Evolutionary conservation across 1,140 invertebrate species (phyloP).

Genomic region (Pseudobourletiella spinata): DNA sequence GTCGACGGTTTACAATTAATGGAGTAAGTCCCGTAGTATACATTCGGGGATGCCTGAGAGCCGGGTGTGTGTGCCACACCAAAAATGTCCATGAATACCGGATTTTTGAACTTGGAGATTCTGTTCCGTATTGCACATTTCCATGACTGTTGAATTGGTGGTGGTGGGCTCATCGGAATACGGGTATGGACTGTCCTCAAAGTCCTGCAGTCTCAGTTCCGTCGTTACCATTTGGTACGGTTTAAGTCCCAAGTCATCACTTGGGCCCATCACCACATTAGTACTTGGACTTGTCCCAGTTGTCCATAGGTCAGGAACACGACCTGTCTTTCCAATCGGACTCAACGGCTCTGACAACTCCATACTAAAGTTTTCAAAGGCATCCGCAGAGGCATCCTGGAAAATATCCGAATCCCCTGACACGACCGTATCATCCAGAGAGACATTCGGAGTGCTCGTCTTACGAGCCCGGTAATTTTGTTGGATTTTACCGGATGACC

Average conservation of each 20-base stretch:
- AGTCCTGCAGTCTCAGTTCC: too few species aligned
- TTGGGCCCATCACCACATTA: conserved; percentile 6
- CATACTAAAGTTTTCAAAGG: conserved; percentile 9
- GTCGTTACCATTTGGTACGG: conserved; percentile 19
- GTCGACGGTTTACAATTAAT: too few species aligned
- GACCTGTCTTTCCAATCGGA: neutral
- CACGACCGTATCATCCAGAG: neutral
- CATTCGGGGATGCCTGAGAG: too few species aligned
- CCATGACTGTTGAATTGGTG: too few species aligned
- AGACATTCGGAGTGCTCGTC: conserved; percentile 21
- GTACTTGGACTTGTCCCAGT: too few species aligned
- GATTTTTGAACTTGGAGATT: too few species aligned
- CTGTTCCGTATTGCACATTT: too few species aligned
- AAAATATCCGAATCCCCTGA: neutral
- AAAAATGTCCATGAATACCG: too few species aligned
- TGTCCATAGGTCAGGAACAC: neutral
- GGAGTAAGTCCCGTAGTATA: too few species aligned
- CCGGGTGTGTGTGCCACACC: too few species aligned
- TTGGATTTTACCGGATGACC: neutral
- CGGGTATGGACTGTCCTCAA: too few species aligned
- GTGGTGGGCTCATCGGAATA: too few species aligned
- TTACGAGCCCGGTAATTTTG: conserved; percentile 41
- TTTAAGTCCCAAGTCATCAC: conserved; percentile 22
- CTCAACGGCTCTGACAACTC: neutral
- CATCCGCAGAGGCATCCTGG: neutral